Conservation (phyloP, 2,113 vertebrate genomes). For the Equus przewalskii region DNA sequence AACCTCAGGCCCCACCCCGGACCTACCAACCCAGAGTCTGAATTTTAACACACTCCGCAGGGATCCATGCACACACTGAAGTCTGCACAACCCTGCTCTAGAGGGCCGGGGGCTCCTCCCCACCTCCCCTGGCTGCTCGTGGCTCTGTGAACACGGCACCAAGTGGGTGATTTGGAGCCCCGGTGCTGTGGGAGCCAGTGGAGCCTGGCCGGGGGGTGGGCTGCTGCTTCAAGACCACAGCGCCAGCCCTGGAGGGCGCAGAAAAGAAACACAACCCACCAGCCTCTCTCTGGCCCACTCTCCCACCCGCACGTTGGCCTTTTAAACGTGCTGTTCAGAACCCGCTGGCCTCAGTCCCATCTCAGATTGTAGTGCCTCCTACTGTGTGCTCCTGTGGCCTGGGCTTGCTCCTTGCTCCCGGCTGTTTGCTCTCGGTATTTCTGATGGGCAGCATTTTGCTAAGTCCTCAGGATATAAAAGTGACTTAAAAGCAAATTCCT, state of each 20-base stretch:
- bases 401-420: neutral
- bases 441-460: neutral
- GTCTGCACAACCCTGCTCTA: neutral
- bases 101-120: neutral
- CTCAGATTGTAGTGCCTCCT: neutral
- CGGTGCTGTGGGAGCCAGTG: neutral
- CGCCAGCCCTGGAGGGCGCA: neutral
- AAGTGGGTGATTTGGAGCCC: neutral
- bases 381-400: neutral
- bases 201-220: no score
- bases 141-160: neutral
- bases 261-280: neutral
- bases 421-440: neutral
- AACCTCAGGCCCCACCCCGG: neutral
- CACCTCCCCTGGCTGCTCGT: neutral
- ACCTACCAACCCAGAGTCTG: neutral
- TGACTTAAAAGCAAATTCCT: neutral
- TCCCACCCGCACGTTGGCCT: neutral
- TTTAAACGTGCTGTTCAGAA: neutral
- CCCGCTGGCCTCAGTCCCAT: neutral
- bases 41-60: neutral
- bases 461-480: neutral
- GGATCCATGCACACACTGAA: rapidly evolving
- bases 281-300: neutral
- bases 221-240: neutral